These are phyloP conservation scores for Odontamblyopus lacepedii DNA, from an alignment of 2,797 vertebrate species.

Conservation along the genomic window DNA sequence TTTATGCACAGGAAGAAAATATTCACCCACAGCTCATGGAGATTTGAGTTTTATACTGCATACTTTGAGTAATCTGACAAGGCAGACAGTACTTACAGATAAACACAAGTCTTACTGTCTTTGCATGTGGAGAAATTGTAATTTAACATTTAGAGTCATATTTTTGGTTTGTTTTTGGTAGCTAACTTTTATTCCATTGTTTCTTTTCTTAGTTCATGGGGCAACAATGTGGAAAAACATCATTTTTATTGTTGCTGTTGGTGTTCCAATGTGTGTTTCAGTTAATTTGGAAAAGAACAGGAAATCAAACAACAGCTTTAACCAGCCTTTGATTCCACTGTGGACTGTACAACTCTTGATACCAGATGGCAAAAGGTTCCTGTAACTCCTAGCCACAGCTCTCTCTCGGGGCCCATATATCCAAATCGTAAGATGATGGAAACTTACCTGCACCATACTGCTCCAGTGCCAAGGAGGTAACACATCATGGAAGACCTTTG, in stretches of 20 bases:
- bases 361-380: not conserved
- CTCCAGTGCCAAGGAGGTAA: constrained; percentile 17
- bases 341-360: not conserved
- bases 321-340: not conserved
- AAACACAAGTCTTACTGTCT: not conserved
- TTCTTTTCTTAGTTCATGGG: no score
- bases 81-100: not conserved
- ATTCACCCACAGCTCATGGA: no score
- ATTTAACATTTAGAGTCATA: no score
- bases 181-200: no score
- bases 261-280: no score
- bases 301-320: not conserved
- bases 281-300: no score
- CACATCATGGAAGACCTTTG: constrained; percentile 45
- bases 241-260: no score
- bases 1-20: not conserved
- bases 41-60: not conserved
- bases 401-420: not conserved
- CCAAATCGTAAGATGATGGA: not conserved
- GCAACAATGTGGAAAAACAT: no score
- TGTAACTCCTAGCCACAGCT: no score
- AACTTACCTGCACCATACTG: not conserved
- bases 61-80: not conserved
- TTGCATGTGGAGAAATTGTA: not conserved
- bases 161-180: no score